Evolutionary conservation across 2,797 vertebrate species (phyloP).

Genomic region (Vireo griseus): DNA sequence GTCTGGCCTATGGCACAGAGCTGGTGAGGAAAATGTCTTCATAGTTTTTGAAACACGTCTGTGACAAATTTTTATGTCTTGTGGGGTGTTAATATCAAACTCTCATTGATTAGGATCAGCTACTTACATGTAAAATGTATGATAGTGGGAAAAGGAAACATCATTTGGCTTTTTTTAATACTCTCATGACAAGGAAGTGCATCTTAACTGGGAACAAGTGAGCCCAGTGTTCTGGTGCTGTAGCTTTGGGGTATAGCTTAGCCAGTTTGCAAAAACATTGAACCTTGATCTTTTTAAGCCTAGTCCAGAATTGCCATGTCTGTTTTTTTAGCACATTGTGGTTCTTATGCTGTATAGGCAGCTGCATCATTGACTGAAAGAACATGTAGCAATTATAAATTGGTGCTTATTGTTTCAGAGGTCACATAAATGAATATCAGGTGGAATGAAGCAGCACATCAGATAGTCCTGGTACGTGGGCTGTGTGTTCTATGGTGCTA

Average conservation of each 20-base stretch:
- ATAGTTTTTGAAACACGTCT: not conserved
- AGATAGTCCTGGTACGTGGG: not conserved
- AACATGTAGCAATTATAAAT: not conserved
- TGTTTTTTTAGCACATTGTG: not conserved
- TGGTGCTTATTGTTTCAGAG: not conserved
- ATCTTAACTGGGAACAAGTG: not conserved
- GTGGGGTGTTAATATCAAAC: not conserved
- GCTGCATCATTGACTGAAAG: not conserved
- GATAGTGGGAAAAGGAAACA: not conserved
- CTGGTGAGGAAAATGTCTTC: not conserved
- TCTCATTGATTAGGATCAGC: not conserved
- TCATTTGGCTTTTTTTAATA: not conserved
- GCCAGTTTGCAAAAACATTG: not conserved
- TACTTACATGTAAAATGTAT: not conserved
- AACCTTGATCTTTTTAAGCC: not conserved
- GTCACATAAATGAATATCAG: not conserved
- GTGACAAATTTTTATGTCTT: not conserved
- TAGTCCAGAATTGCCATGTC: not conserved
- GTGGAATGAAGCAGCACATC: not conserved
- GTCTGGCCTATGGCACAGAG: not conserved
- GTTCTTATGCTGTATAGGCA: not conserved
- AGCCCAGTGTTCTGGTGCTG: not conserved
- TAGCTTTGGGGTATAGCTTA: not conserved
- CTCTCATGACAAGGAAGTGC: not conserved
- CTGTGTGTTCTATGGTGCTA: not conserved